These are phyloP conservation scores for Magallana ariakensis DNA, from an alignment of 1,140 invertebrate species.

Conservation along the genomic window DNA sequence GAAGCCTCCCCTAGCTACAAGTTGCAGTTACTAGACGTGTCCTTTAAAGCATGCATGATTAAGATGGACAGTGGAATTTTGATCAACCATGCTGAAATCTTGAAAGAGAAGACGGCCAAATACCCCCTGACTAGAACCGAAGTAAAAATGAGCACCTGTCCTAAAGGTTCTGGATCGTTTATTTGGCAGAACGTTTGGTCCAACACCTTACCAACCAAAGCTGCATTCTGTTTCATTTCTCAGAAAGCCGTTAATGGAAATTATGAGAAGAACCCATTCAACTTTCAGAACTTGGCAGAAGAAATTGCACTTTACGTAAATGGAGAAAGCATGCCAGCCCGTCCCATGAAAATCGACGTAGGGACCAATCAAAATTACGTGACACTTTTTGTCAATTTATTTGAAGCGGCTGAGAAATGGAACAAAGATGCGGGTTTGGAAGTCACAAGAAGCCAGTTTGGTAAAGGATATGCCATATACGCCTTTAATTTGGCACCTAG, in stretches of 20 bases:
- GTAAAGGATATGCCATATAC: constrained; percentile 47
- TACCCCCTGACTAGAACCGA: constrained; percentile 43
- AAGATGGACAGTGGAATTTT: constrained; percentile 44
- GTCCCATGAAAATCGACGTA: constrained; percentile 43
- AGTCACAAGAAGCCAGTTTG: constrained; percentile 41
- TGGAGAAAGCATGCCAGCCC: constrained; percentile 32
- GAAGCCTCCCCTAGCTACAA: constrained; percentile 39
- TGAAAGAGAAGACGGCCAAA: constrained; percentile 42
- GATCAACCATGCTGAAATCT: constrained; percentile 45
- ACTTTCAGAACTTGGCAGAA: constrained; percentile 45
- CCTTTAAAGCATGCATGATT: constrained; percentile 49
- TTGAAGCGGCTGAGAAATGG: constrained; percentile 52
- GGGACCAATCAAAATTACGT: constrained; percentile 51
- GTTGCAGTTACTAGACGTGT: constrained; percentile 25
- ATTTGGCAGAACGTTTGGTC: constrained; percentile 51
- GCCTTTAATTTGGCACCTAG: constrained; percentile 44
- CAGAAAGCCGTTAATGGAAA: constrained; percentile 46
- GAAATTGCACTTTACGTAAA: constrained; percentile 41
- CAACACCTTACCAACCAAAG: constrained; percentile 46
- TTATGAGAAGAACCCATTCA: constrained; percentile 49
- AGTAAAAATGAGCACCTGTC: constrained; percentile 45
- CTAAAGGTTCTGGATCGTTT: constrained; percentile 37
- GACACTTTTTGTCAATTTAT: constrained; percentile 46
- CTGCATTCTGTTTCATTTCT: constrained; percentile 15
- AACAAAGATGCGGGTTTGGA: constrained; percentile 47